Conservation (phyloP, 2,888 invertebrate species). For the Cordilura impudica region DNA sequence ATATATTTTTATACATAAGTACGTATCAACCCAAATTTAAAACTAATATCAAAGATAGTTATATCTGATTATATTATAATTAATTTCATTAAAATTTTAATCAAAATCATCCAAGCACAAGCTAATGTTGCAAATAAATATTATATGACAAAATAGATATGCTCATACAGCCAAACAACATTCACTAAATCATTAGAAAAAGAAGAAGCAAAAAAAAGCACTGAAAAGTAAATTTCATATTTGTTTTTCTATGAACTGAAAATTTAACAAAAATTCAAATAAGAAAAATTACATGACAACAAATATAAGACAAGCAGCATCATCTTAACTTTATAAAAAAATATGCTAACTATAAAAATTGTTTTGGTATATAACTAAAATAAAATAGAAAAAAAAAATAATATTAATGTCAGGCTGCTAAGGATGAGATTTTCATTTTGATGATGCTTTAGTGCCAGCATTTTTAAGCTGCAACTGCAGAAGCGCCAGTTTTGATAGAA, state of each 20-base stretch:
- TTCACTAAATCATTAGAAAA: slow-evolving; percentile 45
- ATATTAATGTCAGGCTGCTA: slow-evolving; percentile 18
- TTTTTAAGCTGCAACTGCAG: background rate
- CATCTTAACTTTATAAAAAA: background rate
- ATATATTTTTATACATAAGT: too few relatives aligned
- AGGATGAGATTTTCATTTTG: slow-evolving; percentile 18
- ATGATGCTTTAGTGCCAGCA: background rate
- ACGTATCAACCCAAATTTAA: too few relatives aligned
- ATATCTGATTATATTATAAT: slow-evolving; percentile 28
- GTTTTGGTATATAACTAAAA: slow-evolving; percentile 4
- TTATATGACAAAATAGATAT: slow-evolving; percentile 11
- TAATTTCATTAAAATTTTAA: slow-evolving; percentile 33
- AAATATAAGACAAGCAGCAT: slow-evolving; percentile 20
- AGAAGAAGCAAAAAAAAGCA: slow-evolving; percentile 4
- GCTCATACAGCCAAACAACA: slow-evolving; percentile 15
- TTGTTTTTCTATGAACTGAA: slow-evolving; percentile 20
- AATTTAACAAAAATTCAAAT: slow-evolving; percentile 22
- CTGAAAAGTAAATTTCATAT: background rate
- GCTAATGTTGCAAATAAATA: background rate
- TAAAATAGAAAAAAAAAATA: background rate
- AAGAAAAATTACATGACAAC: slow-evolving; percentile 40
- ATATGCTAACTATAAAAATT: slow-evolving; percentile 20
- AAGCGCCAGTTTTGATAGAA: background rate
- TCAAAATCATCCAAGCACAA: background rate
- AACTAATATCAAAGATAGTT: background rate